phyloP scores from a whole-genome alignment of 2,888 invertebrate genomes.

The Netelia virgata region DNA sequence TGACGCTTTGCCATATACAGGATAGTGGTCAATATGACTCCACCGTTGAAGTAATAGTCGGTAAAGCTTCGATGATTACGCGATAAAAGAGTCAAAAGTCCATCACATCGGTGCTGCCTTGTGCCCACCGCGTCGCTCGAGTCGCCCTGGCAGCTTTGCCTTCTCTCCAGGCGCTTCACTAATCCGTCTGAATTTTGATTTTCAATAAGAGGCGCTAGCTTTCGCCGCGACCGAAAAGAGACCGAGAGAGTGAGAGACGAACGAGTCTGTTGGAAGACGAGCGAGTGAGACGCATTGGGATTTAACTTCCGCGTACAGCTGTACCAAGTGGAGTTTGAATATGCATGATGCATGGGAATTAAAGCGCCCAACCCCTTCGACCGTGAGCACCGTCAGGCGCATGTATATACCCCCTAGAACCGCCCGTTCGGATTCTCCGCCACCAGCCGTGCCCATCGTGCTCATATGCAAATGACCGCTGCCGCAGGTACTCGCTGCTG shows the following conservation, averaged over 20 bases:
- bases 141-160: conserved; percentile 1
- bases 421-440: conserved; percentile 43
- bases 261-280: conserved; percentile 37
- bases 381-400: conserved; percentile 56
- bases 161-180: conserved; percentile 72
- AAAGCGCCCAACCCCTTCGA: conserved; percentile 77
- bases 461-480: conserved; percentile 83
- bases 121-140: neutral
- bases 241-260: conserved; percentile 66
- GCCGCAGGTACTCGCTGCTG: conserved; percentile 76
- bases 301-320: conserved; percentile 83
- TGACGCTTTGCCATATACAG: conserved; percentile 35
- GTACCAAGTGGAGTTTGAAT: conserved; percentile 83
- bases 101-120: neutral
- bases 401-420: conserved; percentile 20
- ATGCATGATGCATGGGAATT: conserved; percentile 85
- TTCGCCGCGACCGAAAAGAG: conserved; percentile 47
- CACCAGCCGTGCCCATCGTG: conserved; percentile 71
- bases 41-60: neutral
- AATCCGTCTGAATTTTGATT: conserved; percentile 84
- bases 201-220: conserved; percentile 80
- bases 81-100: conserved; percentile 12
- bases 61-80: conserved; percentile 9
- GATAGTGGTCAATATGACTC: neutral
- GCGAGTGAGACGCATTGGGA: conserved; percentile 80